A percentile compares a stretch with the other conserved stretches of the same genome.
Conservation (phyloP, 1,140 invertebrate genomes). For the Sycobia sp. region DNA sequence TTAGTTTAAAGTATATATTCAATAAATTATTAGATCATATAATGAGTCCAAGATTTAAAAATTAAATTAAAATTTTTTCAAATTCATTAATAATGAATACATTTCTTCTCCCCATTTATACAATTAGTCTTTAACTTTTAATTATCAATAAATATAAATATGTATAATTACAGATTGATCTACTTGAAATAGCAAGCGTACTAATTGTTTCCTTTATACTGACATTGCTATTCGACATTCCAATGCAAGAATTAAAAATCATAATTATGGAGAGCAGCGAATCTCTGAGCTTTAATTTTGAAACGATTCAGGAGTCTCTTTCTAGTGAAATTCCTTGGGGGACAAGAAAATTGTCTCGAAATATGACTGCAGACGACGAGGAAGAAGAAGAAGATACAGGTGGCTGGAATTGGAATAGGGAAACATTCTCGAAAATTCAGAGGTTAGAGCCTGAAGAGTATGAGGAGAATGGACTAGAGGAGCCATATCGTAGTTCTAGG, state of each 20-base stretch:
- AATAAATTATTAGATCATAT: no score
- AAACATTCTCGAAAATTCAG: neutral
- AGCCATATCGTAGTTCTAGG: conserved; percentile 26
- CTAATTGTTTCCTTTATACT: conserved; percentile 52
- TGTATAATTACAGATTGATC: conserved; percentile 52
- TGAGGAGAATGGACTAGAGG: conserved; percentile 32
- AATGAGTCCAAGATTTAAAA: no score
- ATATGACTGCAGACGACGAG: conserved; percentile 10
- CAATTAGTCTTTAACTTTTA: no score
- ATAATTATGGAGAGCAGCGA: conserved; percentile 56
- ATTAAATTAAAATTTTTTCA: no score
- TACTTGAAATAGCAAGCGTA: conserved; percentile 49
- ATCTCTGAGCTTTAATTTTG: neutral
- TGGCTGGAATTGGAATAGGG: conserved; percentile 17
- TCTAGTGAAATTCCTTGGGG: neutral
- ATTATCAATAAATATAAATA: no score
- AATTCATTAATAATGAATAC: conserved; percentile 20
- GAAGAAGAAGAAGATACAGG: conserved; percentile 4
- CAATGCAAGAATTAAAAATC: conserved; percentile 63
- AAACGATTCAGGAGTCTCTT: neutral
- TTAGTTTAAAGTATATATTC: no score
- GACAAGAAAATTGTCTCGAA: neutral
- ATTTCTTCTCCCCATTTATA: no score
- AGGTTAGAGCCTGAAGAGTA: neutral
- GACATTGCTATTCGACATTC: conserved; percentile 63